Evolutionary conservation across 2,113 vertebrate species (phyloP).

Genomic region (Alosa alosa): DNA sequence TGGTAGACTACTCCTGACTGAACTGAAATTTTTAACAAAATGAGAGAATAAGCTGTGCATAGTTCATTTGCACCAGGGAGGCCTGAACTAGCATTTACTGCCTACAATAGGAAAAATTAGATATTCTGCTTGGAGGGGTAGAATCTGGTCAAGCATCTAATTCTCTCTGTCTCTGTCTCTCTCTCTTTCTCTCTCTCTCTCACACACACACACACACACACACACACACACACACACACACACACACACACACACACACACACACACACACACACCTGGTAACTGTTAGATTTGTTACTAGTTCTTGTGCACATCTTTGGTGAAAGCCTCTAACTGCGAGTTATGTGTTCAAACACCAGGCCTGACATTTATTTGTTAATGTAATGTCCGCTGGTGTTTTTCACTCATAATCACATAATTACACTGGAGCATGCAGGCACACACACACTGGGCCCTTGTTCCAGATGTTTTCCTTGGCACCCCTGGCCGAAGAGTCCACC

Average conservation of each 20-base stretch:
- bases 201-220: conserved; percentile 40
- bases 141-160: background rate
- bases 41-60: background rate
- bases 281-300: background rate
- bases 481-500: conserved; percentile 47
- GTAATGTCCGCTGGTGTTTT: conserved; percentile 50
- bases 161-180: background rate
- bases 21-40: background rate
- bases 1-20: background rate
- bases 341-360: conserved; percentile 34
- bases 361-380: conserved; percentile 52
- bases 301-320: background rate
- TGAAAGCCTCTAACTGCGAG: conserved; percentile 18
- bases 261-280: background rate
- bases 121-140: background rate
- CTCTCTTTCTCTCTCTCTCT: conserved; percentile 55
- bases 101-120: background rate
- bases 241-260: background rate
- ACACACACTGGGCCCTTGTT: conserved; percentile 45
- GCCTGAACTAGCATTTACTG: background rate
- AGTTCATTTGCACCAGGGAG: background rate
- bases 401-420: conserved; percentile 54
- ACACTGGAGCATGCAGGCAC: conserved; percentile 45
- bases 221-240: conserved; percentile 21
- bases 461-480: conserved; percentile 52